Percentiles rank a stretch among this genome's conserved stretches.
phyloP scores from a whole-genome alignment of 2,797 vertebrate genomes.

The Lepidocolaptes lacrymiger region DNA sequence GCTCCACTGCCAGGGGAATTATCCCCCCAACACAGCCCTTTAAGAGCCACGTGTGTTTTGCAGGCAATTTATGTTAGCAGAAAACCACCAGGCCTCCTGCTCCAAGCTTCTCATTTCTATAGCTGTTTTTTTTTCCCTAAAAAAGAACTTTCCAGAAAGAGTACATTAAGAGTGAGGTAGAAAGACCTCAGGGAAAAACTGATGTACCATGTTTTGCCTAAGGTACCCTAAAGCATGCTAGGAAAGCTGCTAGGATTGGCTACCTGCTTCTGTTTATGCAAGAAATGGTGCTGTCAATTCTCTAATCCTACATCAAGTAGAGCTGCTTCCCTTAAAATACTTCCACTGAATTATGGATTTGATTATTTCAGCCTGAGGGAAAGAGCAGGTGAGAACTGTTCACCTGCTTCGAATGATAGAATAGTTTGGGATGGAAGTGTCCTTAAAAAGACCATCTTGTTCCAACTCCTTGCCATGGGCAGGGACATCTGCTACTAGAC shows the following conservation, averaged over 20 bases:
- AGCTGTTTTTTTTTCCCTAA: background rate
- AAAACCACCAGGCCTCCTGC: background rate
- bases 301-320: background rate
- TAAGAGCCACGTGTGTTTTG: background rate
- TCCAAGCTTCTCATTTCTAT: slow-evolving; percentile 1
- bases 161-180: background rate
- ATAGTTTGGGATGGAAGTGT: background rate
- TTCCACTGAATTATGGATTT: background rate
- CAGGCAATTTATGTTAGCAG: slow-evolving; percentile 16
- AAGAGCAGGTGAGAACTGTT: background rate
- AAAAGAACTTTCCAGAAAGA: slow-evolving; percentile 6
- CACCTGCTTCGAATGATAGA: background rate
- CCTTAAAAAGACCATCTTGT: background rate
- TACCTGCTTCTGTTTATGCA: background rate
- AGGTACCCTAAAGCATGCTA: background rate
- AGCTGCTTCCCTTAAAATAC: background rate
- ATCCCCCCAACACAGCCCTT: background rate
- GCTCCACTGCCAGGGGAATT: background rate
- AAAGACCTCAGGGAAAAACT: background rate
- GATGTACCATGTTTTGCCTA: background rate
- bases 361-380: background rate
- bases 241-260: background rate
- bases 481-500: background rate
- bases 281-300: rapidly evolving
- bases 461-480: rapidly evolving